Base-by-base conservation (phyloP, 2,888 invertebrate species). In the Gymnosoma rotundatum region DNA sequence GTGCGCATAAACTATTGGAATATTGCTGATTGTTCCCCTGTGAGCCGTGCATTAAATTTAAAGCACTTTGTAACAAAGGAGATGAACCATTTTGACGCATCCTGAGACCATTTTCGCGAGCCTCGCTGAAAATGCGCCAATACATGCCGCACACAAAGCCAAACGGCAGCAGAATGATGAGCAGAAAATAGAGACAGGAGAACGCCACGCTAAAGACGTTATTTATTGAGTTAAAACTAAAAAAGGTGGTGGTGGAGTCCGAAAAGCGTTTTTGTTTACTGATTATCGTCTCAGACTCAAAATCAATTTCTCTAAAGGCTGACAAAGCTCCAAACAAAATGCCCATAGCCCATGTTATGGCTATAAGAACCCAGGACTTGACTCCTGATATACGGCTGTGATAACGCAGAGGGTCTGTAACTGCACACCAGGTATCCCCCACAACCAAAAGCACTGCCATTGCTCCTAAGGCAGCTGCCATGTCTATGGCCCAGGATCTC, bases 341-440 rank as follows among this genome's bases (percentile, higher is more conserved):
- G 52, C 92, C 91, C 74, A 92, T 87, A 4, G 89, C 86, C 93
- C 93, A 93, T 52, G 92, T 91, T 25, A 91, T 87, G 2, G 90
- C 91, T 9, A 93, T 93, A 73, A 93, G 88, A 21, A 92, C 87
- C 90, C 92, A 93, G 0, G 93, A 92, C 60, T 92, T 92, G 1
- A 92, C 88, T 21, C 91, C 91, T 58, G 93, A 93, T 70, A 93
- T 93, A 66, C 92, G 91, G 86, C 93, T 93, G 87, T 93, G 93
- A 89, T 94, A 94, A 64, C 94, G 94, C 80, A 94, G 89, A 0
- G 94, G 94, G 86, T 93, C 94, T 20, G 94, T 93, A 16, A 94
- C 93, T 5, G 94, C 94, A 87, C 93, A 94, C 92, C 94, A 94
- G 66, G 94, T 93, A 88, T 94, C 94, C 20, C 94, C 92, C 4